Conservation (phyloP, 2,797 vertebrate genomes). For the Oceanodroma leucorhoa region DNA sequence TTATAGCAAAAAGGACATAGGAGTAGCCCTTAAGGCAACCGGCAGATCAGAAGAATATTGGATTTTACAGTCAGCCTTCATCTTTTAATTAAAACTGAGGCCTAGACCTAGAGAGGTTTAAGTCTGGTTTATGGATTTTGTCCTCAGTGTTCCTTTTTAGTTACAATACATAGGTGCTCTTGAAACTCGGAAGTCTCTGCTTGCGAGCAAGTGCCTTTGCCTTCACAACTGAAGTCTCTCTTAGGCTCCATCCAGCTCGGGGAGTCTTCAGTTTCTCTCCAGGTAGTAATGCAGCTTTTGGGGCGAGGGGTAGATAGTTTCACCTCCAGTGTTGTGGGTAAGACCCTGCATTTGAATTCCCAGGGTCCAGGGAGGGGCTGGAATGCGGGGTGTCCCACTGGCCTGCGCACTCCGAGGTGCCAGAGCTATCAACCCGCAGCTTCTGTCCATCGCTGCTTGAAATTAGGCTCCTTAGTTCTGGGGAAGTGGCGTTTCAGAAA, state of each 20-base stretch:
- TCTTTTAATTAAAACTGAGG: not conserved
- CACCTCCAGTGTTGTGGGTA: not conserved
- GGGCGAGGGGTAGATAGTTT: not conserved
- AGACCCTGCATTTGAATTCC: not conserved
- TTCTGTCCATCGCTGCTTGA: not conserved
- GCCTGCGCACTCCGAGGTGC: fast-evolving
- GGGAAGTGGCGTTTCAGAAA: not conserved
- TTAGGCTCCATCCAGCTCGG: not conserved
- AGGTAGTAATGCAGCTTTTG: not conserved
- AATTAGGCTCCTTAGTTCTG: not conserved
- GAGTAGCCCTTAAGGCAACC: not conserved
- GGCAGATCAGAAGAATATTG: not conserved
- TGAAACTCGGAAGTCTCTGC: not conserved
- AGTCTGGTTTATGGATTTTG: not conserved
- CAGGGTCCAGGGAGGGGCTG: not conserved
- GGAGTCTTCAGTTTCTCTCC: not conserved
- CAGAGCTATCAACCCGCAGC: fast-evolving
- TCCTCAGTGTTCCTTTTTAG: not conserved
- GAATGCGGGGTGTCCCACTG: not conserved
- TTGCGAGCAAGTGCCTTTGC: not conserved
- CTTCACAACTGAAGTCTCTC: not conserved
- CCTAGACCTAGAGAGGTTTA: not conserved
- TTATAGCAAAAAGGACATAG: not conserved
- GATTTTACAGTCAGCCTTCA: not conserved
- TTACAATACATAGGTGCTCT: not conserved